Percentiles rank a stretch among this genome's conserved stretches.
Conservation (phyloP, 2,797 vertebrate genomes). For the Danio kyathit region DNA sequence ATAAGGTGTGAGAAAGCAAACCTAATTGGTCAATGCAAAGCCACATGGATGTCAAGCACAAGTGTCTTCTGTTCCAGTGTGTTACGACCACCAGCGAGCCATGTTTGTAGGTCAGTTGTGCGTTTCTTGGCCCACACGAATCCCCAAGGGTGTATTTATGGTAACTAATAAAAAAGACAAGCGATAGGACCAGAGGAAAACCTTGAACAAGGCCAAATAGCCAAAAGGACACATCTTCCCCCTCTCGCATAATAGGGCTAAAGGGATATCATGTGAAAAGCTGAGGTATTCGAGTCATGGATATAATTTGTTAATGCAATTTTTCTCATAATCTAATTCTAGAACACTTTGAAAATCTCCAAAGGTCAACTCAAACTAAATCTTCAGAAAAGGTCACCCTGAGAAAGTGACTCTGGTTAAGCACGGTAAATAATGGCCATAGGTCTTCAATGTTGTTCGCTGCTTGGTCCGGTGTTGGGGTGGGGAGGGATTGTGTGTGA, state of each 20-base stretch:
- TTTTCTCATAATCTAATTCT: constrained; percentile 83
- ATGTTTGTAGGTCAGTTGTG: constrained; percentile 40
- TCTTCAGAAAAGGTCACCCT: constrained; percentile 72
- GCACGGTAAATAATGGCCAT: constrained; percentile 71
- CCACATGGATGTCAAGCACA: constrained; percentile 27
- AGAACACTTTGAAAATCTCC: constrained; percentile 77
- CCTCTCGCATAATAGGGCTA: constrained; percentile 74
- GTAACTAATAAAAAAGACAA: constrained; percentile 57
- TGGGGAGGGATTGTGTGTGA: neutral
- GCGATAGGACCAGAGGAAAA: constrained; percentile 63
- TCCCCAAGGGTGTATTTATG: constrained; percentile 61
- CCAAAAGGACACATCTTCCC: constrained; percentile 64
- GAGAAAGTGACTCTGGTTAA: constrained; percentile 67
- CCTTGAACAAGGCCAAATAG: constrained; percentile 55
- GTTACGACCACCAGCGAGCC: constrained; percentile 14
- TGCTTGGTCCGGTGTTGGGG: constrained; percentile 44
- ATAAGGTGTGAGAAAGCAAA: neutral
- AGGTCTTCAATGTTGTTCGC: constrained; percentile 59
- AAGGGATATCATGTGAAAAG: constrained; percentile 83
- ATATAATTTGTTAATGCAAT: constrained; percentile 83
- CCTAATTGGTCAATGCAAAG: constrained; percentile 32
- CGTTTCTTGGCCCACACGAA: constrained; percentile 41
- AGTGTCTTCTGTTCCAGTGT: constrained; percentile 13
- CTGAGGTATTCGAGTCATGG: constrained; percentile 78
- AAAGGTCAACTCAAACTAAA: constrained; percentile 83